Evolutionary conservation across 2,113 vertebrate genomes (phyloP), one percentile per base, ranked within the genome.

Genomic region (Upupa epops): DNA sequence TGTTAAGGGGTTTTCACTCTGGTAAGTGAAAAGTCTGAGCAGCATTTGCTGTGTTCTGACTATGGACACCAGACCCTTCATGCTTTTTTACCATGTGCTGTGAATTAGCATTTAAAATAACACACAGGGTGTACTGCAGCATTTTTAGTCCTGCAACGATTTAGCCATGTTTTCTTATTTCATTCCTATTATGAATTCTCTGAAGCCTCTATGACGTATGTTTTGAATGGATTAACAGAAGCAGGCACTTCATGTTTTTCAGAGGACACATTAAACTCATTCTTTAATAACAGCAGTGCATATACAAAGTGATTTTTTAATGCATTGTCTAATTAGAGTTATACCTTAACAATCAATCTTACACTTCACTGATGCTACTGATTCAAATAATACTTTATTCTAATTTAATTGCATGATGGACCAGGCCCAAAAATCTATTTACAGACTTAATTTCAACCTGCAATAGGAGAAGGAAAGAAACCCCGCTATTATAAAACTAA

Each of bases 321-420:
- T 60, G 81, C 16, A 69, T 51, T 34, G 52, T 54, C 45, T 82
- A 87, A 87, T 88, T 54, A 74, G 42, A 86, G 40, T 71, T 92
- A 58, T 93, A 56, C 55, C n/a, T 74, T 88, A 86, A 88, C 22
- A 88, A 77, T 73, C 45, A 88, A 90, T 93, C 81, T 54, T 64
- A 74, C 61, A 42, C 48, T 87, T 84, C 81, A 63, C 31, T 73
- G 83, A 78, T 36, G 58, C 81, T 71, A 36, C 54, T 1, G 5
- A 88, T 75, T 80, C 83, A 88, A 88, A 78, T 48, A 92, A 48
- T 66, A 80, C 22, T 78, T 87, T 77, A 46, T 60, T 40, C 51
- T 71, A 69, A 71, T 86, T 84, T 93, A 86, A 91, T 8, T 49
- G 60, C 61, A 52, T 65, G 68, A 3, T 0, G 2, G 34, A 74